These are phyloP conservation scores for Chinchilla lanigera DNA, from an alignment of 2,113 vertebrate species.

Conservation along the genomic window DNA sequence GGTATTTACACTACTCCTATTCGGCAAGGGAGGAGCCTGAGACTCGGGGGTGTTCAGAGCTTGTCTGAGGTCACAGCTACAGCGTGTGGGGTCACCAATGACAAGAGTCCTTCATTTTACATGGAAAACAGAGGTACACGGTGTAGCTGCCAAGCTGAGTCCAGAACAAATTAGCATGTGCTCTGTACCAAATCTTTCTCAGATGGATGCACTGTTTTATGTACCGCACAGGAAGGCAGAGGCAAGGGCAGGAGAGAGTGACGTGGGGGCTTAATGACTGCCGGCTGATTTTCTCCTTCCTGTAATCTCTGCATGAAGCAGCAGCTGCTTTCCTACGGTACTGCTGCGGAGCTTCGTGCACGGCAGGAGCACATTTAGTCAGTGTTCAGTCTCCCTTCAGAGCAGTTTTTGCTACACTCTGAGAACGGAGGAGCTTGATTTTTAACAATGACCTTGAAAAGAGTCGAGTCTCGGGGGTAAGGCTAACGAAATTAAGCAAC, in stretches of 20 bases:
- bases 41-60: neutral
- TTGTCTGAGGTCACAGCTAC: neutral
- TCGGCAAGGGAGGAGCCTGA: neutral
- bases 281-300: neutral
- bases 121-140: neutral
- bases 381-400: neutral
- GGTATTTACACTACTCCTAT: neutral
- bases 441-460: conserved; percentile 50
- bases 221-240: neutral
- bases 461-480: neutral
- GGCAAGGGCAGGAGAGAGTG: neutral
- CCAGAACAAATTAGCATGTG: neutral
- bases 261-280: neutral
- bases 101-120: neutral
- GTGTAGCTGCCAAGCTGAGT: neutral
- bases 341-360: neutral
- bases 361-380: neutral
- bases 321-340: neutral
- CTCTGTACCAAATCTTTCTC: neutral
- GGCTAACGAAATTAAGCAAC: conserved; percentile 35
- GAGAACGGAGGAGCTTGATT: neutral
- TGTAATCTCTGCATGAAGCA: neutral
- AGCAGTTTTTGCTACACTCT: conserved; percentile 26
- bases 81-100: neutral
- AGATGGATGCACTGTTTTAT: neutral